A percentile compares a stretch with the other conserved stretches of the same genome.
These are phyloP conservation scores for Corapipo altera DNA, from an alignment of 2,113 vertebrate species.

Conservation along the genomic window DNA sequence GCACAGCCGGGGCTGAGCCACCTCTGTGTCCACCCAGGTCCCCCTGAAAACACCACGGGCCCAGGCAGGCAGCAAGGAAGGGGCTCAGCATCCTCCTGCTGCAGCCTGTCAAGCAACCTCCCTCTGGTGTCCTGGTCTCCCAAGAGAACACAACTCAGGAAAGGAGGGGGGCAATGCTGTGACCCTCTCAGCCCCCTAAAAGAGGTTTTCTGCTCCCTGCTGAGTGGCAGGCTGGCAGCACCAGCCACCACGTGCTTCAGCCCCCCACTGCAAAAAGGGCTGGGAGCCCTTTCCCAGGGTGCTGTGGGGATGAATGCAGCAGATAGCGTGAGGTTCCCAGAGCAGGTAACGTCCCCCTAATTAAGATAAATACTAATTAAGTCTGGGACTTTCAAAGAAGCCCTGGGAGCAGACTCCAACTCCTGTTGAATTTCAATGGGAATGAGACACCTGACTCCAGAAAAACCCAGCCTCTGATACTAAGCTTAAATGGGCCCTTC, in stretches of 20 bases:
- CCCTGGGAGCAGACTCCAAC: slow-evolving; percentile 55
- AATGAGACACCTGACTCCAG: slow-evolving; percentile 38
- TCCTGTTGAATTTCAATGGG: slow-evolving; percentile 65
- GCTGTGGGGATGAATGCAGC: neutral
- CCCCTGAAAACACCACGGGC: fast-evolving
- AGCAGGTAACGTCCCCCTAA: slow-evolving; percentile 60
- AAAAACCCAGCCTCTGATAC: slow-evolving; percentile 22
- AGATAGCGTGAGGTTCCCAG: slow-evolving; percentile 37
- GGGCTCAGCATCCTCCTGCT: neutral
- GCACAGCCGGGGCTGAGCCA: neutral
- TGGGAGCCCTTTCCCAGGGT: slow-evolving; percentile 19
- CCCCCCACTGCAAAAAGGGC: neutral
- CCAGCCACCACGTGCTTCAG: neutral
- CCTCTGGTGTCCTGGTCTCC: neutral
- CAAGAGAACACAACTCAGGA: neutral
- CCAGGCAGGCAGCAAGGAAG: fast-evolving
- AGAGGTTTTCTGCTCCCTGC: neutral
- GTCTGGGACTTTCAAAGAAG: slow-evolving; percentile 65
- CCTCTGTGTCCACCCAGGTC: neutral
- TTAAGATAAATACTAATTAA: slow-evolving; percentile 70
- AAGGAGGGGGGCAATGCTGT: neutral
- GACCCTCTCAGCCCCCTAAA: neutral
- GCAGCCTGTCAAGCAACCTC: fast-evolving
- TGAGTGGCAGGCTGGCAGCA: neutral
- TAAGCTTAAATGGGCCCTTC: slow-evolving; percentile 41